Evolutionary conservation across 2,113 vertebrate species (phyloP).

Genomic region (Mobula hypostoma): DNA sequence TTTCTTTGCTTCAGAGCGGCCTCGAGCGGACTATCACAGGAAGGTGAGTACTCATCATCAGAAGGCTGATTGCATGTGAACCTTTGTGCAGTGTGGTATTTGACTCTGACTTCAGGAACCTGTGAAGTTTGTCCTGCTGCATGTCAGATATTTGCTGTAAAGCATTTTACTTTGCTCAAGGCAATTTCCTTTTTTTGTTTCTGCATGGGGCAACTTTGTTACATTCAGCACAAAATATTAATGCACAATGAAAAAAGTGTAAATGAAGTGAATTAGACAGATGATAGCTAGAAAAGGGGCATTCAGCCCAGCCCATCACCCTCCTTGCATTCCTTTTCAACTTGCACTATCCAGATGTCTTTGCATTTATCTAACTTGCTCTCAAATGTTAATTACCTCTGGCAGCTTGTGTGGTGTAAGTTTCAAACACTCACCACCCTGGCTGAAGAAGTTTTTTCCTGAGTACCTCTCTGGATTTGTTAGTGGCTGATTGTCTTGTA

Average conservation of each 20-base stretch:
- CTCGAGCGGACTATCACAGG: conserved; percentile 90
- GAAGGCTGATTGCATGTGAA: conserved; percentile 23
- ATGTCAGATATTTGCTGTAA: conserved; percentile 16
- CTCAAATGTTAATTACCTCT: not conserved
- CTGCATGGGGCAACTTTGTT: not conserved
- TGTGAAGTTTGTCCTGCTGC: not conserved
- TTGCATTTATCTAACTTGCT: not conserved
- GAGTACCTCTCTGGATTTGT: not conserved
- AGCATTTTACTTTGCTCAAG: not conserved
- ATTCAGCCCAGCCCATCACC: not conserved
- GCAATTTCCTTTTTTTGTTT: conserved; percentile 39
- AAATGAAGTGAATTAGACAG: no score
- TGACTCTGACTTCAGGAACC: not conserved
- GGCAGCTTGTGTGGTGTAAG: not conserved
- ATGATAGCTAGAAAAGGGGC: no score
- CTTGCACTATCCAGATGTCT: no score
- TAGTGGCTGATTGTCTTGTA: not conserved
- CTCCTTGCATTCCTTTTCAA: not conserved
- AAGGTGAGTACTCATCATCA: conserved; percentile 82
- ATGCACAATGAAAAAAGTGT: no score
- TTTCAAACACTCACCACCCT: not conserved
- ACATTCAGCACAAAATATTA: no score
- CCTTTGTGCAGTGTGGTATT: not conserved
- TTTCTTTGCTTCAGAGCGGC: conserved; percentile 94
- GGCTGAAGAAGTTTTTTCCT: not conserved